Conservation (phyloP, 2,113 vertebrate genomes). For the Lonchura striata region DNA sequence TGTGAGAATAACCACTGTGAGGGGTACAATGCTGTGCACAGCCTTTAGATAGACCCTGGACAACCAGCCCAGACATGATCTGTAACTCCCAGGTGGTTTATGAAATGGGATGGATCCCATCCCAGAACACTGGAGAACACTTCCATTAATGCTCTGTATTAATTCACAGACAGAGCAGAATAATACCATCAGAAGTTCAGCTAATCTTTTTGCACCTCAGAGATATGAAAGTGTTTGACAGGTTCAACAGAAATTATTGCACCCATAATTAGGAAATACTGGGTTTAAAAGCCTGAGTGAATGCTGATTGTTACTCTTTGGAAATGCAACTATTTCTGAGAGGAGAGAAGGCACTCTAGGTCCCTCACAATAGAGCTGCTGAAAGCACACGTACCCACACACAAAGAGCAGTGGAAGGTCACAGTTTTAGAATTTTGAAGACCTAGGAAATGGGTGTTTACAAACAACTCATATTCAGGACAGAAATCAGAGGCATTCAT, state of each 20-base stretch:
- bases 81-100: background rate
- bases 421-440: background rate
- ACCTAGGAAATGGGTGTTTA: background rate
- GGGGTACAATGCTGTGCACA: background rate
- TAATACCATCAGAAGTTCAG: background rate
- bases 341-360: background rate
- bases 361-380: background rate
- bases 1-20: background rate
- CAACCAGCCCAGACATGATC: background rate
- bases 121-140: background rate
- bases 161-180: background rate
- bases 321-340: background rate
- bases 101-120: background rate
- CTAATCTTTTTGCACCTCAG: background rate
- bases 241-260: background rate
- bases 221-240: background rate
- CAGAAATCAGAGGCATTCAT: background rate
- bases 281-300: background rate
- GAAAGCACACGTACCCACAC: background rate
- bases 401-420: background rate
- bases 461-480: background rate
- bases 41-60: background rate
- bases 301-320: background rate
- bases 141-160: background rate
- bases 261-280: background rate